Base-by-base conservation (phyloP, 2,113 vertebrate genomes). In the Pollachius pollachius region DNA sequence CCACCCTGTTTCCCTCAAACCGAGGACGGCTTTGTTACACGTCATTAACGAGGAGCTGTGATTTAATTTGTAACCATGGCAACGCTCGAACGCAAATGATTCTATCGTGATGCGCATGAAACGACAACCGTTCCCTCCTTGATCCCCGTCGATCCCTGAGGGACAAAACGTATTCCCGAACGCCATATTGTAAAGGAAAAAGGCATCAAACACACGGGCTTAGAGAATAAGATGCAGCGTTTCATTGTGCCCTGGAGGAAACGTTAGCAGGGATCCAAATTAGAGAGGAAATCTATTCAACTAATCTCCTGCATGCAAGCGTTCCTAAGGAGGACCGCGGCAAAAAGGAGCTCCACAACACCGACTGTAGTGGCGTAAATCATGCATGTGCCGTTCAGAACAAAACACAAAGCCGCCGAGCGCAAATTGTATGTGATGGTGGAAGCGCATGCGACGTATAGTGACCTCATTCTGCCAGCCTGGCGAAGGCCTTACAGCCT, bases 131-230 rank as follows among this genome's bases (percentile, higher is more conserved):
- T 48, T 9, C 12, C 41, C 41, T 2, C 12, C 41, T 0, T 48
- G 8, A 48, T 48, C 41, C 41, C 11, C 11, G 41, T 48, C 41
- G 12, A 12, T 13, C 41, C 41, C 41, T 8, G 5, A 48, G 41
- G 41, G 2, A 48, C 9, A 56, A 37, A 48, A 73, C 59, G 18
- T 1, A n/a, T 75, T 52, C 54, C 41, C 59, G 6, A 70, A 21
- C 73, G 56, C 5, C 41, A 69, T 64, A 9, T 48, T 8, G 41
- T 7, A 9, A 48, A 48, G 8, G 8, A 48, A 12, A 48, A 7
- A 48, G 8, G 12, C 12, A 48, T 48, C 8, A 9, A 48, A 48
- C 41, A 48, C 2, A 4, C 21, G 73, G 52, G 52, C 57, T 72
- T 9, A 48, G 11, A 48, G 41, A 48, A 48, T 11, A 57, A 57